A percentile compares a stretch with the other conserved stretches of the same genome.
phyloP scores from a whole-genome alignment of 1,140 invertebrate species.

The Eumaeus atala region DNA sequence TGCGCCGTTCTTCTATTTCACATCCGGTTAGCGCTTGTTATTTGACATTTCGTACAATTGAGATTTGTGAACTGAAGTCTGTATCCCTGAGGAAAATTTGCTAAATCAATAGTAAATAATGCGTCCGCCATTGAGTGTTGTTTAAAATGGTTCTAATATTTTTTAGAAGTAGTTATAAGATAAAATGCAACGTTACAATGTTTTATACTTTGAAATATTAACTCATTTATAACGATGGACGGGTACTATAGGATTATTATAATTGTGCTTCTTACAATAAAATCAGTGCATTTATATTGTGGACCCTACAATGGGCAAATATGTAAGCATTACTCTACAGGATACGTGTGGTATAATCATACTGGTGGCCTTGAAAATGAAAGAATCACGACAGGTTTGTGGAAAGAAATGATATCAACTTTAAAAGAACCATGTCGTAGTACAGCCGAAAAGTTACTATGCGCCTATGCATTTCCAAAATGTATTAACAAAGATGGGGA shows the following conservation, averaged over 20 bases:
- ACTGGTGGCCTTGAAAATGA: slow-evolving; percentile 88
- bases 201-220: slow-evolving; percentile 30
- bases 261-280: slow-evolving; percentile 46
- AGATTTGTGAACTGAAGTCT: slow-evolving; percentile 19
- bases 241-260: slow-evolving; percentile 33
- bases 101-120: slow-evolving; percentile 70
- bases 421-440: slow-evolving; percentile 87
- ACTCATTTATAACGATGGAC: slow-evolving; percentile 37
- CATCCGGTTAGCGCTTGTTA: background rate
- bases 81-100: slow-evolving; percentile 31
- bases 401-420: slow-evolving; percentile 88
- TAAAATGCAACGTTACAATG: slow-evolving; percentile 53
- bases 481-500: slow-evolving; percentile 80
- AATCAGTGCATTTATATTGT: slow-evolving; percentile 78
- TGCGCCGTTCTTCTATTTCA: background rate
- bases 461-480: slow-evolving; percentile 93
- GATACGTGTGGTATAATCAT: slow-evolving; percentile 89
- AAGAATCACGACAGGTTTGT: slow-evolving; percentile 85
- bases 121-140: slow-evolving; percentile 61
- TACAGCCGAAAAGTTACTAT: slow-evolving; percentile 92
- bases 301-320: slow-evolving; percentile 91
- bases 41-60: slow-evolving; percentile 1
- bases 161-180: slow-evolving; percentile 36
- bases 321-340: slow-evolving; percentile 86
- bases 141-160: slow-evolving; percentile 38